These are phyloP conservation scores for Coracopsis vasa DNA, from an alignment of 2,113 vertebrate genomes.

Conservation along the genomic window DNA sequence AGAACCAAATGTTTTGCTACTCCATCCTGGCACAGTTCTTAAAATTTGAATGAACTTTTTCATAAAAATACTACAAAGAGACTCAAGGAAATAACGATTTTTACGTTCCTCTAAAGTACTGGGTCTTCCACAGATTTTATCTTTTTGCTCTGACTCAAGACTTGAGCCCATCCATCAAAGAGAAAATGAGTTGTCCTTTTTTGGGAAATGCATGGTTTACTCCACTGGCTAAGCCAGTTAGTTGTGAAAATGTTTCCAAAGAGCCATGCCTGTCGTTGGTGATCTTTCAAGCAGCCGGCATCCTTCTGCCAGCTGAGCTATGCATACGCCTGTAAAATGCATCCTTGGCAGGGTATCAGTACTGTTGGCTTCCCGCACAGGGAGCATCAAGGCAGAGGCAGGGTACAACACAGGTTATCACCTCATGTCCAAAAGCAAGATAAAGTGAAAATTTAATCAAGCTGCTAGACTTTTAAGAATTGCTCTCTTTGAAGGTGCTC, in stretches of 20 bases:
- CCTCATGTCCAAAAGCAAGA: not conserved
- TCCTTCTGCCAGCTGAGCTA: not conserved
- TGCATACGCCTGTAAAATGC: not conserved
- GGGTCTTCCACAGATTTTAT: not conserved
- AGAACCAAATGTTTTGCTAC: slow-evolving; percentile 57
- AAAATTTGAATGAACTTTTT: slow-evolving; percentile 19
- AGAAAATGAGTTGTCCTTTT: not conserved
- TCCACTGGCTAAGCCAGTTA: not conserved
- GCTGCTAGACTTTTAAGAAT: not conserved
- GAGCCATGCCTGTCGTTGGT: not conserved
- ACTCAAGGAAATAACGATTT: not conserved
- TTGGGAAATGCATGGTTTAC: not conserved
- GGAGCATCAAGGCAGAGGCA: not conserved
- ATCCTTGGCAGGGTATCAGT: not conserved
- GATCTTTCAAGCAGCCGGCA: not conserved
- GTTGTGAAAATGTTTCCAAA: slow-evolving; percentile 4
- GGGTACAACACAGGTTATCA: not conserved
- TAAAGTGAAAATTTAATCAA: not conserved
- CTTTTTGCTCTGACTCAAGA: not conserved
- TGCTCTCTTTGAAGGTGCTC: not conserved
- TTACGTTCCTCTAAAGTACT: not conserved
- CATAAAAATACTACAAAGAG: not conserved
- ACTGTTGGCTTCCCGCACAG: not conserved
- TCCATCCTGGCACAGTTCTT: slow-evolving; percentile 18
- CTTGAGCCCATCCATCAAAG: not conserved